Evolutionary conservation across 2,888 invertebrate species (phyloP), one percentile per base, ranked within the genome.

Genomic region (Octonoba sinensis): DNA sequence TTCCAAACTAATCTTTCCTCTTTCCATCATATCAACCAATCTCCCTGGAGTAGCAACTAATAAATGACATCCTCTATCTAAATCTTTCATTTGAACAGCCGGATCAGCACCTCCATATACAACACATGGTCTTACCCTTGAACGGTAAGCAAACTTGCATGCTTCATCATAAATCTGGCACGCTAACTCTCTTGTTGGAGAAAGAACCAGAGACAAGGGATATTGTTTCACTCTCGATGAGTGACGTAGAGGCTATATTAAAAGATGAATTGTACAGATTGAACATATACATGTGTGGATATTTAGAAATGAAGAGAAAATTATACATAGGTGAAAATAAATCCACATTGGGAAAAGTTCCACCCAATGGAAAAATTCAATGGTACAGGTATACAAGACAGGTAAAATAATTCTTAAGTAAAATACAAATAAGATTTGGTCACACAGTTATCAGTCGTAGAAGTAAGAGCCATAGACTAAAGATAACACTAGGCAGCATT

Each of bases 111-210:
- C 99, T 84, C 97, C 99, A 88, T 99, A 99, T 89, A 99, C 95
- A 84, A 99, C 97, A 87, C 97, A 97, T 11, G 99, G 97, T 84
- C 97, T 93, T 89, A 99, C 95, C 85, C 95, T 93, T 20, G 98
- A 96, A 87, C 99, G 94, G 89, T 99, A 99, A 82, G 98, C 94
- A 89, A 99, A 99, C 90, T 99, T 99, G 87, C 96, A 93, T 86
- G 99, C 96, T 90, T 99, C 99, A 87, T 99, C 98, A 88, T 95
- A 98, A 87, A 99, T 99, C 91, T 99, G 99, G 16, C 97, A 97
- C 85, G 99, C 99, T 87, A 99, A 92, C 91, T 99, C 99, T 87
- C 99, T 93, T 71, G 99, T 99, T 13, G 99, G 99, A 84, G 99
- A 98, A 88, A 99, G 91, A 86, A 99, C 96, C 87, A 99, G 91